These are phyloP conservation scores for Carassius carassius DNA, from an alignment of 2,113 vertebrate species.

Conservation along the genomic window DNA sequence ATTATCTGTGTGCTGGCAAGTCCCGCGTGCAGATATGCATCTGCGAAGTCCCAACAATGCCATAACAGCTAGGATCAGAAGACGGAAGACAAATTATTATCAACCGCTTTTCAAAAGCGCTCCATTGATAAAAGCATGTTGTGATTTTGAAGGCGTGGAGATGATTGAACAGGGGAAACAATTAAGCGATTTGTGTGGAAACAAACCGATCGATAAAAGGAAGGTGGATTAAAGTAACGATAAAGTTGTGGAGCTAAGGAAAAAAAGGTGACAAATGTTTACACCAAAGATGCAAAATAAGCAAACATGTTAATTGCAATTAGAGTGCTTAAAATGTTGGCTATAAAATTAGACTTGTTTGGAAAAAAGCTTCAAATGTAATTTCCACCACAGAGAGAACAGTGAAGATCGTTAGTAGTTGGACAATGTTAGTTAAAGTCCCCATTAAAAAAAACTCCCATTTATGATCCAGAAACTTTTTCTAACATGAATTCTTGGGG, in stretches of 20 bases:
- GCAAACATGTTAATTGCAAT: not conserved
- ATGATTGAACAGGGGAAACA: too few relatives aligned
- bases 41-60: slow-evolving; percentile 58
- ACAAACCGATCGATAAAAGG: too few relatives aligned
- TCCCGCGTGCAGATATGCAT: slow-evolving; percentile 62
- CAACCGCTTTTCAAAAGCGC: not conserved
- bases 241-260: not conserved
- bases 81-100: slow-evolving; percentile 6
- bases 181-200: too few relatives aligned
- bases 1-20: slow-evolving; percentile 54
- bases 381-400: too few relatives aligned
- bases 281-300: not conserved
- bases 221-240: not conserved
- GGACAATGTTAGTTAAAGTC: not conserved
- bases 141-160: slow-evolving; percentile 17
- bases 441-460: too few relatives aligned
- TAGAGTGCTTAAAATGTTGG: not conserved
- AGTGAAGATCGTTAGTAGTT: not conserved
- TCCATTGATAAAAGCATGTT: not conserved
- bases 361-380: too few relatives aligned
- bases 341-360: not conserved
- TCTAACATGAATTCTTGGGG: not conserved
- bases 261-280: not conserved
- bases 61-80: slow-evolving; percentile 59
- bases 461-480: too few relatives aligned